Evolutionary conservation across 1,140 invertebrate genomes (phyloP).

Genomic region (Drosophila aff.): DNA sequence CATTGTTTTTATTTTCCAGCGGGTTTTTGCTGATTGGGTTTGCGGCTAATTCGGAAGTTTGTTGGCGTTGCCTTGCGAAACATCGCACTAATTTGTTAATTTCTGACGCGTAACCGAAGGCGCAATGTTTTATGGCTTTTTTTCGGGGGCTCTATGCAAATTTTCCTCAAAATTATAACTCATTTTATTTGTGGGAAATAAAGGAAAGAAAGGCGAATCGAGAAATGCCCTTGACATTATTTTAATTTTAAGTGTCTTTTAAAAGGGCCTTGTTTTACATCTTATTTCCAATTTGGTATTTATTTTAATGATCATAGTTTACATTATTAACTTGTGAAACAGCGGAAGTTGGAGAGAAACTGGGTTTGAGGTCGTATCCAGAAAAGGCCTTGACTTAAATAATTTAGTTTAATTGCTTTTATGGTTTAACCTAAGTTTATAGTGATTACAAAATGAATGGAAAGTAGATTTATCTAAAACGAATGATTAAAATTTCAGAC

Average conservation of each 20-base stretch:
- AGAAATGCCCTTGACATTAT: slow-evolving; percentile 15
- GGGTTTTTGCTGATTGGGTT: slow-evolving; percentile 36
- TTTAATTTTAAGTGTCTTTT: not conserved
- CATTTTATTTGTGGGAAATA: slow-evolving; percentile 45
- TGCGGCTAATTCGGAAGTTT: slow-evolving; percentile 70
- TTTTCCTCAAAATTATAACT: slow-evolving; percentile 58
- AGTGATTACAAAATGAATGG: not conserved
- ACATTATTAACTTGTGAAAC: not conserved
- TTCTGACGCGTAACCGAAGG: slow-evolving; percentile 73
- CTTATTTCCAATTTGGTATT: not conserved
- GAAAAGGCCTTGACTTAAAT: not conserved
- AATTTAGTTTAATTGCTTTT: not conserved
- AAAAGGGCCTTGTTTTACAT: not conserved
- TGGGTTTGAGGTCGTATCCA: not conserved
- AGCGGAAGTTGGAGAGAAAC: not conserved
- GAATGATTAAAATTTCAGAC: not conserved
- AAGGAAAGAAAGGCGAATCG: slow-evolving; percentile 13
- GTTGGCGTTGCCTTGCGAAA: slow-evolving; percentile 71
- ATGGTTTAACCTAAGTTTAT: not conserved
- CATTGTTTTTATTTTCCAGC: slow-evolving; percentile 8
- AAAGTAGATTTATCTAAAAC: not conserved
- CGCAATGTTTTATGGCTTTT: slow-evolving; percentile 71
- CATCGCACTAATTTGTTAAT: slow-evolving; percentile 82
- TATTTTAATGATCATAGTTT: slow-evolving; percentile 9
- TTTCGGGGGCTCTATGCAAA: slow-evolving; percentile 59